These are phyloP conservation scores for Bimastos eiseni DNA, from an alignment of 2,888 invertebrate species.

Conservation along the genomic window DNA sequence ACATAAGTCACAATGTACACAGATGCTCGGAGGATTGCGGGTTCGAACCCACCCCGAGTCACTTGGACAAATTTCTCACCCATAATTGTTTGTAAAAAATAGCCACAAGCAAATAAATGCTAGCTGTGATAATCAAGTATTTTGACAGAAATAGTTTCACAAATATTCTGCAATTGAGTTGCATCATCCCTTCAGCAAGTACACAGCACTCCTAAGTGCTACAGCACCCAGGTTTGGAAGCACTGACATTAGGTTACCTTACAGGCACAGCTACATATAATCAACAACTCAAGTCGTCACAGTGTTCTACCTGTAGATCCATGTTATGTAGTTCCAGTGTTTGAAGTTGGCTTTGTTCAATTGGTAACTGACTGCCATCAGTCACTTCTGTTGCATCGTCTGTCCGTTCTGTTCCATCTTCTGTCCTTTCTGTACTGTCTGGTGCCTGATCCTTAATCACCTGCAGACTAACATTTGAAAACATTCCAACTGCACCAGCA, in stretches of 20 bases:
- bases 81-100: too few species aligned
- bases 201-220: too few species aligned
- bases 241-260: not conserved
- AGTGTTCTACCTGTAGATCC: slow-evolving; percentile 7
- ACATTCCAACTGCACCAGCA: not conserved
- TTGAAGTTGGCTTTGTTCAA: not conserved
- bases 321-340: slow-evolving; percentile 19
- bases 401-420: not conserved
- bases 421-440: not conserved
- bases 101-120: too few species aligned
- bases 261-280: not conserved
- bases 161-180: too few species aligned
- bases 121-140: too few species aligned
- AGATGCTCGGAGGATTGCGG: too few species aligned
- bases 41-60: too few species aligned
- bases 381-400: not conserved
- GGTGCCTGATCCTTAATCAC: slow-evolving; percentile 13
- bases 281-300: not conserved
- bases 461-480: not conserved
- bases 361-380: not conserved
- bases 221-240: not conserved
- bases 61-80: too few species aligned
- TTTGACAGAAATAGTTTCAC: too few species aligned
- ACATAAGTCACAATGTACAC: too few species aligned
- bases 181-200: too few species aligned